These are phyloP conservation scores for Halocynthia roretzi DNA, from an alignment of 23 tunicate genomes.

Conservation along the genomic window DNA sequence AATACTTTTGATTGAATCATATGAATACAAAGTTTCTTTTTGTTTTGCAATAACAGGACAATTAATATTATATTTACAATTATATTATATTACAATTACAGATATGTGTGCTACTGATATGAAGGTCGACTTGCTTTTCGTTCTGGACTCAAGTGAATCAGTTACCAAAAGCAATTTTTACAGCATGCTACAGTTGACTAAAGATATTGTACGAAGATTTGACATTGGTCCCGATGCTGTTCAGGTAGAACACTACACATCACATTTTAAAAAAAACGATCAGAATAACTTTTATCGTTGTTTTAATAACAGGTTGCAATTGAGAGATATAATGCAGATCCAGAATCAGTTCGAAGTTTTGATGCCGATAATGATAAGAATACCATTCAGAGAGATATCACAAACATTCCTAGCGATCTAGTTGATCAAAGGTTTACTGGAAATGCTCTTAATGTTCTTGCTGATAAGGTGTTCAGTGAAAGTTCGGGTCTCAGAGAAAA, in stretches of 20 bases:
- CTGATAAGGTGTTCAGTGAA: slow-evolving; percentile 11
- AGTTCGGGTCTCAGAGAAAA: slow-evolving; percentile 4
- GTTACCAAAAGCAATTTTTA: slow-evolving; percentile 28
- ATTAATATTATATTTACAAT: not conserved
- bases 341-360: slow-evolving; percentile 9
- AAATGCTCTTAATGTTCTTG: slow-evolving; percentile 11
- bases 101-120: slow-evolving; percentile 32
- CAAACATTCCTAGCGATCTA: not conserved
- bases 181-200: slow-evolving; percentile 20
- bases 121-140: slow-evolving; percentile 21
- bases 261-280: too few relatives aligned
- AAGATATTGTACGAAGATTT: slow-evolving; percentile 43
- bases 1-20: too few relatives aligned
- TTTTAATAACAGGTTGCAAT: slow-evolving; percentile 3
- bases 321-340: slow-evolving; percentile 10
- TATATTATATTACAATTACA: slow-evolving; percentile 4
- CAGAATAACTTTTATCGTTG: too few relatives aligned
- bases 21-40: too few relatives aligned
- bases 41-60: not conserved
- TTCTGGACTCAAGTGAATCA: slow-evolving; percentile 32
- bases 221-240: slow-evolving; percentile 26
- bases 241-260: not conserved
- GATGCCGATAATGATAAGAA: slow-evolving; percentile 11
- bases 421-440: slow-evolving; percentile 12
- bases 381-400: slow-evolving; percentile 2